phyloP scores from a whole-genome alignment of 2,113 vertebrate genomes.

The Rhineura floridana region DNA sequence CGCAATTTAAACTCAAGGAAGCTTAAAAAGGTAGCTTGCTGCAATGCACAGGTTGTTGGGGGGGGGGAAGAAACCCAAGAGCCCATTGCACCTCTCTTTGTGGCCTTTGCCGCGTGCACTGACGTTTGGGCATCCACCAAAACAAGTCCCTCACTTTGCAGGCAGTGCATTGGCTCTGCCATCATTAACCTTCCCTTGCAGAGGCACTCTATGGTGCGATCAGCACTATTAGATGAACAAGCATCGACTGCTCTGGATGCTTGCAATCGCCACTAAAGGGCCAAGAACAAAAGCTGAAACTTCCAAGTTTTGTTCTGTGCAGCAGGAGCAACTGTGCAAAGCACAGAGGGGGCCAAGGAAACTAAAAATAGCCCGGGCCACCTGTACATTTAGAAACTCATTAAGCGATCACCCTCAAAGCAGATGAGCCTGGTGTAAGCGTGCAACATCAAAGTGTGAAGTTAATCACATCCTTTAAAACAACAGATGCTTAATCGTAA shows the following conservation, averaged over 20 bases:
- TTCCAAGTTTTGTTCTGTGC: not conserved
- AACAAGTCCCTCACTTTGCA: not conserved
- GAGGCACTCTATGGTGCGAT: not conserved
- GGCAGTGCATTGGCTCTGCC: not conserved
- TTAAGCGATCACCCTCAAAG: not conserved
- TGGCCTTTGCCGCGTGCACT: not conserved
- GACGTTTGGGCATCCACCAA: not conserved
- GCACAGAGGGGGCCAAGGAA: not conserved
- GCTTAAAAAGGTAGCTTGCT: not conserved
- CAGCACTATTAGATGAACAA: not conserved
- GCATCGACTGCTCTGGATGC: too few species aligned
- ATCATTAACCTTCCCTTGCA: not conserved
- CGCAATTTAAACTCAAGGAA: not conserved
- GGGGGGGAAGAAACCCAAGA: too few species aligned
- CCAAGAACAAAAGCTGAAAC: not conserved
- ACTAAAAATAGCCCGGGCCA: conserved; percentile 23
- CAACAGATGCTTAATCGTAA: not conserved
- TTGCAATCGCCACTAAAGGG: not conserved
- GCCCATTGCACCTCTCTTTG: too few species aligned
- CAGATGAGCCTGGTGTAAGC: not conserved
- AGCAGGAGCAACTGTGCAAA: not conserved
- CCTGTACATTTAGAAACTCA: not conserved
- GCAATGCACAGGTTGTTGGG: not conserved
- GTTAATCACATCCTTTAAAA: conserved; percentile 28
- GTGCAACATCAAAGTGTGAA: not conserved